phyloP scores from a whole-genome alignment of 2,797 vertebrate species.

The Aulostomus chinensis region DNA sequence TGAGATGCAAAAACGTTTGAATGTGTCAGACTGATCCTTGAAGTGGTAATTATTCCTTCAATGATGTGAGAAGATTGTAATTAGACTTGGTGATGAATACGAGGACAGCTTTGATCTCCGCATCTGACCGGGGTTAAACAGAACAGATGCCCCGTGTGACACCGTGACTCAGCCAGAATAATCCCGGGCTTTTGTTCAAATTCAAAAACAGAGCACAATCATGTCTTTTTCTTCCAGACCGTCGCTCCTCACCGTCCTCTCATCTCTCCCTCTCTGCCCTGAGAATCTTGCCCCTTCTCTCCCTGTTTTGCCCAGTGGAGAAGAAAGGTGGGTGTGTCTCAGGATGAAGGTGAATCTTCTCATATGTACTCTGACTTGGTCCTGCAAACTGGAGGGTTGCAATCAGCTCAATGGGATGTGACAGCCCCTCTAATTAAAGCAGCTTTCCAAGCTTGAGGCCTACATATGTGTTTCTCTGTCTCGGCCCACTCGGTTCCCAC shows the following conservation, averaged over 20 bases:
- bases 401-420: conserved; percentile 47
- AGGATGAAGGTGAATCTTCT: conserved; percentile 48
- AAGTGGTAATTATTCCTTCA: no score
- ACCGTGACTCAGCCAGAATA: conserved; percentile 50
- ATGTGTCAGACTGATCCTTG: no score
- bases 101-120: no score
- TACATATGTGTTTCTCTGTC: conserved; percentile 25
- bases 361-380: conserved; percentile 17
- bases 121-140: conserved; percentile 38
- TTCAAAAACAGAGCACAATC: conserved; percentile 28
- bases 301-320: conserved; percentile 31
- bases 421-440: conserved; percentile 50
- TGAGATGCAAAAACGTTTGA: no score
- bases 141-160: conserved; percentile 48
- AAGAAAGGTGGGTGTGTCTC: conserved; percentile 31
- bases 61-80: no score
- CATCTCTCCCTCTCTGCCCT: neutral
- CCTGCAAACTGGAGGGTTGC: conserved; percentile 12
- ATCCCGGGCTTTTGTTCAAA: conserved; percentile 44
- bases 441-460: conserved; percentile 24
- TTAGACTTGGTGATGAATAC: no score
- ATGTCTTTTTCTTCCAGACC: neutral
- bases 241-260: conserved; percentile 2
- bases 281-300: conserved; percentile 6
- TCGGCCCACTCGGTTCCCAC: conserved; percentile 6